A percentile compares a stretch with the other conserved stretches of the same genome.
phyloP scores from a whole-genome alignment of 2,113 vertebrate species.

The Circaetus gallicus region DNA sequence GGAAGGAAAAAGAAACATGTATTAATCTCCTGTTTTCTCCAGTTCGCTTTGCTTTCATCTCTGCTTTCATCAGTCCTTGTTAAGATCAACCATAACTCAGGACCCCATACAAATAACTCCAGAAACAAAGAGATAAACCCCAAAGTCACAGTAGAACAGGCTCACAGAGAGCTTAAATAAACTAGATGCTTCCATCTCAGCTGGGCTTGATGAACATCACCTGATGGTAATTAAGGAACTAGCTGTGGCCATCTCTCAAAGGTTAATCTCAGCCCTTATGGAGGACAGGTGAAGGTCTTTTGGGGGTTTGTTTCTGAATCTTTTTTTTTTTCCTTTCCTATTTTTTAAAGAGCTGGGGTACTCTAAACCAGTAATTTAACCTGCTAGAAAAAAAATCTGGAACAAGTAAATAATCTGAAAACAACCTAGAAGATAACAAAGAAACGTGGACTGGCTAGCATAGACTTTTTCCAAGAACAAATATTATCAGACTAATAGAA shows the following conservation, averaged over 20 bases:
- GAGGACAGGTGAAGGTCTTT: background rate
- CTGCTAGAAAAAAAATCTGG: background rate
- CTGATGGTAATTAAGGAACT: background rate
- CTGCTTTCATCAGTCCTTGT: background rate
- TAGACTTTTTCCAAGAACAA: background rate
- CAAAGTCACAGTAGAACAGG: background rate
- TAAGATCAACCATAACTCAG: background rate
- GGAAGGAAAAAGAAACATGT: background rate
- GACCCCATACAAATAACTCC: background rate
- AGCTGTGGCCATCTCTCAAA: background rate
- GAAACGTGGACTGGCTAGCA: background rate
- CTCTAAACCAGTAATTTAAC: background rate
- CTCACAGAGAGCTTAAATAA: background rate
- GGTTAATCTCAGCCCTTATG: background rate
- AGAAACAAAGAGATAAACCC: background rate
- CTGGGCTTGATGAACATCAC: background rate
- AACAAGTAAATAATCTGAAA: background rate
- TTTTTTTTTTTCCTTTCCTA: background rate
- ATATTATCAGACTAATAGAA: background rate
- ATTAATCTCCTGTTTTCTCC: background rate
- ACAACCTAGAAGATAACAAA: background rate
- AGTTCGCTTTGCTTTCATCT: background rate
- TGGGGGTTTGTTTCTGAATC: fast-evolving
- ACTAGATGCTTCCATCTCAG: background rate
- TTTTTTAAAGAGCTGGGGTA: background rate